Conservation (phyloP, 2,113 vertebrate genomes). For the Colossoma macropomum region DNA sequence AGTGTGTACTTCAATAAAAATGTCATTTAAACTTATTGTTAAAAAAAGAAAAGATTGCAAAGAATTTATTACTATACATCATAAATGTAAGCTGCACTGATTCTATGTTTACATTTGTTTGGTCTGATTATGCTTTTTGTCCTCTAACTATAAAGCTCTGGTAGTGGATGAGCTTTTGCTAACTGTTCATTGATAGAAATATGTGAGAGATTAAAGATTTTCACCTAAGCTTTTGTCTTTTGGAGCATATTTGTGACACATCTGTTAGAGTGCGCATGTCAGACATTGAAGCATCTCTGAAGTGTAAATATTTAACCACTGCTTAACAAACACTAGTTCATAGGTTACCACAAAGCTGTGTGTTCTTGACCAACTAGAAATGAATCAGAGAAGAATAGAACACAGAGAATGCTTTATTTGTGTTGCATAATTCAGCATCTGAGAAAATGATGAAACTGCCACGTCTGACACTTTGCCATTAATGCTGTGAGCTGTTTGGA, state of each 20-base stretch:
- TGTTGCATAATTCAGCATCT: conserved; percentile 11
- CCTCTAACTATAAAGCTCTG: background rate
- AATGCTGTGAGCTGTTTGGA: background rate
- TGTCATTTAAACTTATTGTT: no score
- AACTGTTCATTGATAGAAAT: no score
- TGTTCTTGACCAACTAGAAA: background rate
- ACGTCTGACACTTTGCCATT: conserved; percentile 1
- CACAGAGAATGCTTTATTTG: conserved; percentile 9
- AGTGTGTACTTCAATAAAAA: no score
- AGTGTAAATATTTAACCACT: background rate
- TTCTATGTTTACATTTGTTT: background rate
- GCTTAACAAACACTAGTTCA: background rate
- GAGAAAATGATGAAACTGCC: background rate
- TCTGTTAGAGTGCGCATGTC: background rate
- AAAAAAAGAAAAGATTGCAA: no score
- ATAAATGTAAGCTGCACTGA: background rate
- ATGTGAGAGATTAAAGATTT: background rate
- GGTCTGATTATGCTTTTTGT: background rate
- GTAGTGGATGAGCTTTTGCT: no score
- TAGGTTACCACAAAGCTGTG: background rate
- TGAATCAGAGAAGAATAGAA: background rate
- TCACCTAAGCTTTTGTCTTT: background rate
- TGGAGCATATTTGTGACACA: background rate
- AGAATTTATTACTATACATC: no score
- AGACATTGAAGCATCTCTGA: background rate